Conservation (phyloP, 2,888 invertebrate species). For the Odontomyia ornata region DNA sequence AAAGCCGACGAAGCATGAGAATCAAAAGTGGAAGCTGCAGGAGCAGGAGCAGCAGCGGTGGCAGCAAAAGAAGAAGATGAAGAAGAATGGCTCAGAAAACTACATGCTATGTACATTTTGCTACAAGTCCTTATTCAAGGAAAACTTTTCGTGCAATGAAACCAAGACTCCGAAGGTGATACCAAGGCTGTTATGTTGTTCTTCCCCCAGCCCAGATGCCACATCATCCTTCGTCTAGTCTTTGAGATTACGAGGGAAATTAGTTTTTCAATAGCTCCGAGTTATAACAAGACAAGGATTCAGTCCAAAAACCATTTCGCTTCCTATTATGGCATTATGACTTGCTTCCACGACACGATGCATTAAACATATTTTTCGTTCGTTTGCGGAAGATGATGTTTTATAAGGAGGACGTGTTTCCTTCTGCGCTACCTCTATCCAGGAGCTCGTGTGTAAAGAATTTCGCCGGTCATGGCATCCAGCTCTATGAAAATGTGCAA, state of each 20-base stretch:
- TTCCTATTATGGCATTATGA: constrained; percentile 18
- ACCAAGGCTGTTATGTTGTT: neutral
- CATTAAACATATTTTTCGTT: constrained; percentile 26
- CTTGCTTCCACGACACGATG: constrained; percentile 10
- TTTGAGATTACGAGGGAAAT: constrained; percentile 33
- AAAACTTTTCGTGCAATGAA: constrained; percentile 16
- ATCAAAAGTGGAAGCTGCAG: neutral
- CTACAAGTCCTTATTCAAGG: constrained; percentile 22
- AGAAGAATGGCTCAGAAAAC: constrained; percentile 14
- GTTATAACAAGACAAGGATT: constrained; percentile 36
- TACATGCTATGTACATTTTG: neutral
- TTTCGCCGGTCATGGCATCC: no score
- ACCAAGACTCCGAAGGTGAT: neutral
- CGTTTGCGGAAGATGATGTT: constrained; percentile 9
- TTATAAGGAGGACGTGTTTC: constrained; percentile 18
- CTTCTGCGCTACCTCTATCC: neutral
- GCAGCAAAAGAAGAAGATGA: neutral
- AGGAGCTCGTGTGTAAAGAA: no score
- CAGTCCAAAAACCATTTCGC: constrained; percentile 10
- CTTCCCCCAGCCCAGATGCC: neutral
- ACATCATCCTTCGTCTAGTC: neutral
- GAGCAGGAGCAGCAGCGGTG: neutral
- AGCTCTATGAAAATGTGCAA: no score
- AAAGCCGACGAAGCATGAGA: neutral
- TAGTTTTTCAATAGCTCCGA: constrained; percentile 40